phyloP scores from a whole-genome alignment of 2,113 vertebrate species.

The Ictidomys tridecemlineatus region DNA sequence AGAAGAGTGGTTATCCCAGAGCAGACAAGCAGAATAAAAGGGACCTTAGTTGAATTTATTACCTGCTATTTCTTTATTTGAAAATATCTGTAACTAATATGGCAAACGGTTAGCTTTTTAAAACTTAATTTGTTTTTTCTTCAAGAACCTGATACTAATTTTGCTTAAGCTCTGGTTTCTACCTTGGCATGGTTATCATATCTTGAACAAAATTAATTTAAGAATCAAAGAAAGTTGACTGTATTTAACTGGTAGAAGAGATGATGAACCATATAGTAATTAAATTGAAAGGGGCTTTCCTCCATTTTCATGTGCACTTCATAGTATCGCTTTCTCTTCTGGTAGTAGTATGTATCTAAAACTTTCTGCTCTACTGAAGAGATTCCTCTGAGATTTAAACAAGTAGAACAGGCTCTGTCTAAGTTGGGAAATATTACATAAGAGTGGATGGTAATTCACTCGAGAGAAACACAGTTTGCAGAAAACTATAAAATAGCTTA shows the following conservation, averaged over 20 bases:
- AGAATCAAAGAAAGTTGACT: not conserved
- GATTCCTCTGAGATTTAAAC: conserved; percentile 32
- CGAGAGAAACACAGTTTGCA: conserved; percentile 39
- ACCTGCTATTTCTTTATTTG: conserved; percentile 7
- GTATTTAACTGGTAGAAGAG: not conserved
- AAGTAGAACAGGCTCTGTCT: not conserved
- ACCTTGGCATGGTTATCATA: not conserved
- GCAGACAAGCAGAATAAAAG: not conserved
- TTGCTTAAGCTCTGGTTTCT: not conserved
- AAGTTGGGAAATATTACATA: conserved; percentile 24
- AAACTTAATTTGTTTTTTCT: not conserved
- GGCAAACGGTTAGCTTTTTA: not conserved
- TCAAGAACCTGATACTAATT: not conserved
- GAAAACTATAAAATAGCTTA: conserved; percentile 52
- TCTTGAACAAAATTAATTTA: not conserved
- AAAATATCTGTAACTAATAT: not conserved
- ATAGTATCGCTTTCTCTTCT: not conserved
- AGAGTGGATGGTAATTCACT: not conserved
- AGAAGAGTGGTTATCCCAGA: not conserved
- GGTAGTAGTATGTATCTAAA: not conserved
- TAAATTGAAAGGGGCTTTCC: not conserved
- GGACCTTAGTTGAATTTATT: not conserved
- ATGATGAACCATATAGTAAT: not conserved
- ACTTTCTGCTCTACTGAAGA: not conserved
- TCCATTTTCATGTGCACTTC: not conserved